Percentiles rank a stretch among this genome's conserved stretches.
phyloP scores from a whole-genome alignment of 2,113 vertebrate species.

The Rhabdornis inornatus region DNA sequence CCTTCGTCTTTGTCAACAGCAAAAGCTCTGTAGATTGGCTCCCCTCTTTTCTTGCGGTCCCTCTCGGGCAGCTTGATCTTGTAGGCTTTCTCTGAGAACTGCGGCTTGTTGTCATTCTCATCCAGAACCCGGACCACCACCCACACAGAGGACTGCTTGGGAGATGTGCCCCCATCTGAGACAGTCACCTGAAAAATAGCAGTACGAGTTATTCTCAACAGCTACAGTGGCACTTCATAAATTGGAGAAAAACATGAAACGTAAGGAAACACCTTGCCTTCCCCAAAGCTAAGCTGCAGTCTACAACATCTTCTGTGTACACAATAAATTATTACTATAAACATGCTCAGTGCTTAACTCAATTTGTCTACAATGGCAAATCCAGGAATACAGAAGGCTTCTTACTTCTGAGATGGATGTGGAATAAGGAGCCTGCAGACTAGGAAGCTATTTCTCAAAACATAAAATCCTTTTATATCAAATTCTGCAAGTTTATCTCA shows the following conservation, averaged over 20 bases:
- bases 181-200: conserved; percentile 82
- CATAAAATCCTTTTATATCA: neutral
- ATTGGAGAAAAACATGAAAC: fast-evolving
- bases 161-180: conserved; percentile 84
- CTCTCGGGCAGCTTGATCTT: conserved; percentile 92
- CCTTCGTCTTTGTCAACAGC: conserved; percentile 92
- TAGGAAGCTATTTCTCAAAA: neutral
- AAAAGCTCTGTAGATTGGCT: conserved; percentile 92
- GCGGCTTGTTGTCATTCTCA: conserved; percentile 95
- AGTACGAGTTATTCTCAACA: neutral
- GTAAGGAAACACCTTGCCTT: neutral
- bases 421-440: neutral
- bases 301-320: neutral
- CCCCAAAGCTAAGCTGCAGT: neutral
- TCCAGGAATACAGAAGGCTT: neutral
- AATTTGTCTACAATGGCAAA: neutral
- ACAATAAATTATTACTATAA: neutral
- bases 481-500: neutral
- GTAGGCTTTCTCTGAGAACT: conserved; percentile 93
- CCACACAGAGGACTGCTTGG: conserved; percentile 88
- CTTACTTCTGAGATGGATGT: neutral
- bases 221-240: neutral
- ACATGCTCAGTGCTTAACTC: neutral
- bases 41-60: conserved; percentile 88
- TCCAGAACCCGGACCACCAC: conserved; percentile 91